Percentiles rank a stretch among this genome's conserved stretches.
phyloP scores from a whole-genome alignment of 2,113 vertebrate species.

The Glareola pratincola region DNA sequence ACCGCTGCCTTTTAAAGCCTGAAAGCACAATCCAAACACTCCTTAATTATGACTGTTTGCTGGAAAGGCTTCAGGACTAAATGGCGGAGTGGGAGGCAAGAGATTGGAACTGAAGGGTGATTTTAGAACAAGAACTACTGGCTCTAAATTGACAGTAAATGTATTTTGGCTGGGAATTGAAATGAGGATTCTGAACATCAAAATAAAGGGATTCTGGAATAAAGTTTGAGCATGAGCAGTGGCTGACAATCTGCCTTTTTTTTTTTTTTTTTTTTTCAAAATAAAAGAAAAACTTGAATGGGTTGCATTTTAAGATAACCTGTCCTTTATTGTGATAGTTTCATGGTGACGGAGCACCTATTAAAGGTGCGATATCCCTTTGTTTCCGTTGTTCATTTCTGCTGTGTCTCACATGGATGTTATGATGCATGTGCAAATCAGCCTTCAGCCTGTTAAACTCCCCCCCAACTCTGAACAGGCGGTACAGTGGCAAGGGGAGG shows the following conservation, averaged over 20 bases:
- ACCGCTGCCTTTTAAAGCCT: too few relatives aligned
- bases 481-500: background rate
- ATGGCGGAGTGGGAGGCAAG: background rate
- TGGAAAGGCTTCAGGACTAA: background rate
- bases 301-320: background rate
- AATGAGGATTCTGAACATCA: background rate
- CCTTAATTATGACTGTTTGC: background rate
- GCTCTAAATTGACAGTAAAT: background rate
- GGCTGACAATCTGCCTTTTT: background rate
- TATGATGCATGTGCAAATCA: too few relatives aligned
- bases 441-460: background rate
- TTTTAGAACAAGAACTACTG: background rate
- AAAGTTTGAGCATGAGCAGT: background rate
- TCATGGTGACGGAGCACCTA: background rate
- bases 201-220: background rate
- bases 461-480: background rate
- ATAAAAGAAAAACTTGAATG: accelerated
- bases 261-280: background rate
- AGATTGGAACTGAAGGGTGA: background rate
- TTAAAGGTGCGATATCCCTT: background rate
- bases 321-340: background rate
- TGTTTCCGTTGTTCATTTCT: background rate
- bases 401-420: background rate
- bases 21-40: background rate
- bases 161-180: background rate